Conservation (phyloP, 2,113 vertebrate species). For the Tragelaphus strepsiceros region DNA sequence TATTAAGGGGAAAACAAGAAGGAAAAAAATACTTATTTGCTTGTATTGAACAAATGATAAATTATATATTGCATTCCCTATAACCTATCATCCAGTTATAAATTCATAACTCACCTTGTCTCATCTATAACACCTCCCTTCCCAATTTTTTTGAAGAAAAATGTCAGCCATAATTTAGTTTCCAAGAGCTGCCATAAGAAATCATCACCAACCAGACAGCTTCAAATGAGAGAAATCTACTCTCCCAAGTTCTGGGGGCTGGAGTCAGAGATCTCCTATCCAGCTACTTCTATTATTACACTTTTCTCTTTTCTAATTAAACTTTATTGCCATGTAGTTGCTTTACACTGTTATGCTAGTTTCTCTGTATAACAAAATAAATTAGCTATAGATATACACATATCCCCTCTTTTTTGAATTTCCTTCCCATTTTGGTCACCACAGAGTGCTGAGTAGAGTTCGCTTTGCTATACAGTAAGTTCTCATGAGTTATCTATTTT, state of each 20-base stretch:
- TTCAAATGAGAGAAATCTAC: not conserved
- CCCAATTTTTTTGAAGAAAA: not conserved
- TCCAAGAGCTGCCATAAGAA: not conserved
- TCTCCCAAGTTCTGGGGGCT: not conserved
- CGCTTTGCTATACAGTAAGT: not conserved
- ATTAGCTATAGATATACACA: fast-evolving
- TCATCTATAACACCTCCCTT: no score
- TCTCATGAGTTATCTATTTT: not conserved
- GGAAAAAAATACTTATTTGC: not conserved
- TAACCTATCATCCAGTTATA: fast-evolving
- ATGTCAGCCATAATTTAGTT: not conserved
- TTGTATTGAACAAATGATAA: not conserved
- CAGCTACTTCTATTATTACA: fast-evolving
- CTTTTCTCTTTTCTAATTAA: not conserved
- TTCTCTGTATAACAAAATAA: not conserved
- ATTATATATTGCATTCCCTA: not conserved
- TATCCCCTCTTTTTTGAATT: not conserved
- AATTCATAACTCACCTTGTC: not conserved
- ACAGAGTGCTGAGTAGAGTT: not conserved
- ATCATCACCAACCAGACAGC: fast-evolving
- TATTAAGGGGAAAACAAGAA: not conserved
- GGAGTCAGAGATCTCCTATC: fast-evolving
- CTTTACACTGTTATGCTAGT: not conserved
- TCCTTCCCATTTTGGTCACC: not conserved
- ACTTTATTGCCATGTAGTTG: fast-evolving